Conservation (phyloP, 2,113 vertebrate genomes). For the Alligator sinensis region DNA sequence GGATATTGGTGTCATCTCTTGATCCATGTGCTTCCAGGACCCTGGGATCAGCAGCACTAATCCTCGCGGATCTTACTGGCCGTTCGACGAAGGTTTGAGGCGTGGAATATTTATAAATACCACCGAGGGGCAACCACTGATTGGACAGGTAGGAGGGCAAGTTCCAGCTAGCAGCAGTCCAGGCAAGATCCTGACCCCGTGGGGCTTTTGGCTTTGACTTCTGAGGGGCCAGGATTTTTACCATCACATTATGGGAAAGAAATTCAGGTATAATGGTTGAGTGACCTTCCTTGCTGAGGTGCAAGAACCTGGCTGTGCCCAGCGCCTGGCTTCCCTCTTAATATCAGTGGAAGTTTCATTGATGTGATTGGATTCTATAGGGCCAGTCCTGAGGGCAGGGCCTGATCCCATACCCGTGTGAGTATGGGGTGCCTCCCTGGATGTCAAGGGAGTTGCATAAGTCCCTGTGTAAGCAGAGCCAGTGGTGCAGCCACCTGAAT, state of each 20-base stretch:
- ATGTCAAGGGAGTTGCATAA: slow-evolving; percentile 49
- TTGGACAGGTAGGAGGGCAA: slow-evolving; percentile 83
- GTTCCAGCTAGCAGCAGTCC: not conserved
- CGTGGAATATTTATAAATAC: slow-evolving; percentile 87
- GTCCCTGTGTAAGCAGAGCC: not conserved
- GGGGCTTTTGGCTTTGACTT: not conserved
- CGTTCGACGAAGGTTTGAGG: slow-evolving; percentile 87
- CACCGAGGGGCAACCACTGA: slow-evolving; percentile 80
- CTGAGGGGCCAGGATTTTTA: not conserved
- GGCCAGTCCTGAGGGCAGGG: rapidly evolving
- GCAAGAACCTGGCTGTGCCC: not conserved
- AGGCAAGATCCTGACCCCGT: not conserved
- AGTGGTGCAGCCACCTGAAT: slow-evolving; percentile 48
- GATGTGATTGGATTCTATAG: not conserved
- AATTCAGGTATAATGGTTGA: not conserved
- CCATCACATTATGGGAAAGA: not conserved
- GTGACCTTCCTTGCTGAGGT: not conserved
- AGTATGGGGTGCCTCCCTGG: not conserved
- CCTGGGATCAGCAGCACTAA: slow-evolving; percentile 88
- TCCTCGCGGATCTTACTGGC: slow-evolving; percentile 83
- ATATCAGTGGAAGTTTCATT: not conserved
- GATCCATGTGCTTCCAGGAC: slow-evolving; percentile 76
- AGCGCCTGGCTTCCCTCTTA: not conserved
- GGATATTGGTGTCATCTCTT: not conserved
- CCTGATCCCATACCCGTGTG: not conserved